Percentiles rank a stretch among this genome's conserved stretches.
These are phyloP conservation scores for Egretta garzetta DNA, from an alignment of 2,113 vertebrate genomes.

Conservation along the genomic window DNA sequence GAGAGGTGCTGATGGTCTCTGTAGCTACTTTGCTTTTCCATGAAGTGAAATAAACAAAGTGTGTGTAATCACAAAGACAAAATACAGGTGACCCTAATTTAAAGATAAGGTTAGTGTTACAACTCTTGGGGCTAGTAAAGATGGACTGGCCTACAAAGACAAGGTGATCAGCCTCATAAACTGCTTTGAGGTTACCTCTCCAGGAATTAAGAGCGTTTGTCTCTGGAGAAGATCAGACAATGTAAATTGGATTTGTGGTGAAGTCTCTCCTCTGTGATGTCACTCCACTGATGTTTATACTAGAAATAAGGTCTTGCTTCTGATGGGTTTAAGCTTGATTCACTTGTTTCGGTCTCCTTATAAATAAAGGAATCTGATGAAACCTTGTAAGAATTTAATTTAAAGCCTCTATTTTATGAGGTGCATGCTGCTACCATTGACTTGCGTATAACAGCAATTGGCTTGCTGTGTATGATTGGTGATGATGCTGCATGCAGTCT, in stretches of 20 bases:
- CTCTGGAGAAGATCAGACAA: slow-evolving; percentile 40
- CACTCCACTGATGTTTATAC: not conserved
- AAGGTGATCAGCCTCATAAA: not conserved
- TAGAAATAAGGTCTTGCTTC: not conserved
- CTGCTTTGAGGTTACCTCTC: slow-evolving; percentile 6
- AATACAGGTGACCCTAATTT: not conserved
- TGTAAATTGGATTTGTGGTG: not conserved
- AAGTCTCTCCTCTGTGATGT: not conserved
- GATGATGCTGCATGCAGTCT: not conserved
- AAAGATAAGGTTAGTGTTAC: not conserved
- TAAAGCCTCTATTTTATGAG: not conserved
- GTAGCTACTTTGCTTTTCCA: not conserved
- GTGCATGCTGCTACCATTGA: not conserved
- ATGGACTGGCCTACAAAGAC: not conserved
- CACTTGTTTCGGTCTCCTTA: not conserved
- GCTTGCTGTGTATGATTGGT: not conserved
- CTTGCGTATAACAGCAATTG: not conserved
- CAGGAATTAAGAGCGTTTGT: not conserved
- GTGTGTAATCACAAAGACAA: not conserved
- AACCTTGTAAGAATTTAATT: not conserved
- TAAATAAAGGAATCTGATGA: not conserved
- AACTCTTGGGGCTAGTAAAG: not conserved
- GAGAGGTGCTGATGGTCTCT: not conserved
- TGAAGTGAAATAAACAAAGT: not conserved
- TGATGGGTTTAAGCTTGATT: not conserved